Evolutionary conservation across 2,888 invertebrate genomes (phyloP).

Genomic region (Amiota minor): DNA sequence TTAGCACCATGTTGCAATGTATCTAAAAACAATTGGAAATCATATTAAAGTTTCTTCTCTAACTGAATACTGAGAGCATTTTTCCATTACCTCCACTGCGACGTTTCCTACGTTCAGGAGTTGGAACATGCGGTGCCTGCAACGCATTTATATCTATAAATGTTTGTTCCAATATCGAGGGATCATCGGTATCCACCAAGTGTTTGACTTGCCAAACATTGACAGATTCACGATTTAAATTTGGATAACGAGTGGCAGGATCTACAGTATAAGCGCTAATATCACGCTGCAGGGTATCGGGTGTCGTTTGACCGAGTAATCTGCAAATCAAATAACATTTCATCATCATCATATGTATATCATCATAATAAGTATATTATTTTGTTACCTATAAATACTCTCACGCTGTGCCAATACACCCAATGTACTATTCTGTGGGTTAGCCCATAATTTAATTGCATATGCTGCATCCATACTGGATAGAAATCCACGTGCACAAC

Average conservation of each 20-base stretch:
- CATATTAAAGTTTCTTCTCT: background rate
- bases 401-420: constrained; percentile 95
- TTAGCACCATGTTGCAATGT: constrained; percentile 70
- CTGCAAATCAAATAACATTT: constrained; percentile 40
- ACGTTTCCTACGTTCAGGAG: constrained; percentile 73
- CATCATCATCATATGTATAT: background rate
- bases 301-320: constrained; percentile 91
- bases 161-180: constrained; percentile 75
- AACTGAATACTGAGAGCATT: background rate
- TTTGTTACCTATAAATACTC: constrained; percentile 85
- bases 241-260: constrained; percentile 89
- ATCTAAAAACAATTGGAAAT: constrained; percentile 59
- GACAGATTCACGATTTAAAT: constrained; percentile 84
- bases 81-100: constrained; percentile 67
- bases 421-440: constrained; percentile 78
- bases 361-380: background rate
- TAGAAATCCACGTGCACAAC: constrained; percentile 96
- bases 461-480: constrained; percentile 97
- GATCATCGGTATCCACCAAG: constrained; percentile 83
- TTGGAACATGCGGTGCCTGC: constrained; percentile 80
- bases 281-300: constrained; percentile 94
- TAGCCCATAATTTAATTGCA: constrained; percentile 90
- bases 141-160: constrained; percentile 74
- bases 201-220: constrained; percentile 83
- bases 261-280: constrained; percentile 89